Percentiles rank a stretch among this genome's conserved stretches.
Conservation (phyloP, 2,797 vertebrate genomes). For the Squalus acanthias region DNA sequence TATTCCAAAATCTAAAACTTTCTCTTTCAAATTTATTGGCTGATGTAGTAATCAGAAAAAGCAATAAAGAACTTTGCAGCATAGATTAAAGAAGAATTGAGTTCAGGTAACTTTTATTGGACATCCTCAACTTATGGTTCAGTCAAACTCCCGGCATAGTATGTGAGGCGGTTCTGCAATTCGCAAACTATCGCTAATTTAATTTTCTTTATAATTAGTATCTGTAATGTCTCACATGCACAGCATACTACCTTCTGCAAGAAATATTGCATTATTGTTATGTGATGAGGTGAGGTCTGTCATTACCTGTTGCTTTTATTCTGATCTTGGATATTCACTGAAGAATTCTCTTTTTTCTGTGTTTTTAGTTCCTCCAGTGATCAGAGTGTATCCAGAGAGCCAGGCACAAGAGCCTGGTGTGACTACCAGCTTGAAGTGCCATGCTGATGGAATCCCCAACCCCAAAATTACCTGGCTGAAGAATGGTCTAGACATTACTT, state of each 20-base stretch:
- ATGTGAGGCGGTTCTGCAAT: neutral
- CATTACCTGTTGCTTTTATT: neutral
- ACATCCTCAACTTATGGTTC: neutral
- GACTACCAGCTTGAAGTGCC: constrained; percentile 80
- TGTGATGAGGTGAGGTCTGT: neutral
- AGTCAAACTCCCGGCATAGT: neutral
- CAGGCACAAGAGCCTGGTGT: constrained; percentile 92
- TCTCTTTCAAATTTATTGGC: neutral
- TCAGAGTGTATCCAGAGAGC: constrained; percentile 87
- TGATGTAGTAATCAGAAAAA: neutral
- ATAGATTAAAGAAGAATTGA: neutral
- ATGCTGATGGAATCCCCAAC: constrained; percentile 86
- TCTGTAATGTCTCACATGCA: neutral
- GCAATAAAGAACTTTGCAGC: neutral
- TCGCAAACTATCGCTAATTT: neutral
- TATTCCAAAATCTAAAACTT: too few relatives aligned
- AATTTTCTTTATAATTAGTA: neutral
- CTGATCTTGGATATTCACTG: neutral
- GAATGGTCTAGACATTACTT: constrained; percentile 80
- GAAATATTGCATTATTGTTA: neutral
- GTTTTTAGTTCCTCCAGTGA: constrained; percentile 84
- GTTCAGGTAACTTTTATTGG: neutral
- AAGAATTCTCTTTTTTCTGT: constrained; percentile 36
- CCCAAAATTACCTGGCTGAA: constrained; percentile 91
- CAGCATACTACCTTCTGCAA: neutral